phyloP scores from a whole-genome alignment of 2,797 vertebrate species.

The Rhadinocentrus ornatus region DNA sequence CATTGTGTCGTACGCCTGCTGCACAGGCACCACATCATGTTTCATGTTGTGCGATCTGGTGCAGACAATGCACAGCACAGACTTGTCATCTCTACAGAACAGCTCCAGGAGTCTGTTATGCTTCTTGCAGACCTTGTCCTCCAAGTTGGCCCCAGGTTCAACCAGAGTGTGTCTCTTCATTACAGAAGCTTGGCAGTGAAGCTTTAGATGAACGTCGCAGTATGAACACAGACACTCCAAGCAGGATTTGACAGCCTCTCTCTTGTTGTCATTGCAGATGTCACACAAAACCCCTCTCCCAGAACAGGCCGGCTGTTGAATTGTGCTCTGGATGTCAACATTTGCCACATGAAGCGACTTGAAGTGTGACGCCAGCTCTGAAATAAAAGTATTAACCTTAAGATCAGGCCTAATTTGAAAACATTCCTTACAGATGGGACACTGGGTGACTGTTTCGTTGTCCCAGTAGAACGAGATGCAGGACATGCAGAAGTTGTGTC shows the following conservation, averaged over 20 bases:
- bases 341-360: conserved; percentile 16
- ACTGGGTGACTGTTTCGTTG: background rate
- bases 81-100: conserved; percentile 50
- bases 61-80: conserved; percentile 58
- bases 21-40: conserved; percentile 27
- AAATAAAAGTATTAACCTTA: conserved; percentile 72
- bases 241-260: conserved; percentile 62
- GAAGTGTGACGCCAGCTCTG: conserved; percentile 44
- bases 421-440: conserved; percentile 58
- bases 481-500: conserved; percentile 74
- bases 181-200: conserved; percentile 45
- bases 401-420: conserved; percentile 58
- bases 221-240: conserved; percentile 66
- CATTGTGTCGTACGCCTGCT: conserved; percentile 3
- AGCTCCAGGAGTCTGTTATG: conserved; percentile 23
- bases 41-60: background rate
- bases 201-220: conserved; percentile 57
- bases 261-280: conserved; percentile 38
- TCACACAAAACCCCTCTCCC: conserved; percentile 45
- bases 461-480: conserved; percentile 65
- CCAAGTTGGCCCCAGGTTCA: conserved; percentile 21
- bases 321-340: background rate
- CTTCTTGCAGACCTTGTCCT: conserved; percentile 45
- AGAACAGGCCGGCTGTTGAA: background rate
- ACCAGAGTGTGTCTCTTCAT: conserved; percentile 63